These are phyloP conservation scores for Rhineura floridana DNA, from an alignment of 2,113 vertebrate species.

Conservation along the genomic window DNA sequence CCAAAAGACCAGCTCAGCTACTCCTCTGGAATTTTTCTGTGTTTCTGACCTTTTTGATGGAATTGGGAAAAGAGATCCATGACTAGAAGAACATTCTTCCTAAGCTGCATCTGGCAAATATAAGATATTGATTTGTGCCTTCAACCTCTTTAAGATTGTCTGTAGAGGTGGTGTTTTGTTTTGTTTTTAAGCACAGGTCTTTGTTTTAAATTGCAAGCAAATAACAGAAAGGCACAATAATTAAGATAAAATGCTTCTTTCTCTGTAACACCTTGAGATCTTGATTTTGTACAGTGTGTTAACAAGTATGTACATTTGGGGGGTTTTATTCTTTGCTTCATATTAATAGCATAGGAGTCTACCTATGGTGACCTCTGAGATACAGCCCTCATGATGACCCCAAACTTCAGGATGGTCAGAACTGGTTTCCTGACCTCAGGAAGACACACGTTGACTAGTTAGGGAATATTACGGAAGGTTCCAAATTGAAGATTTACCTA, in stretches of 20 bases:
- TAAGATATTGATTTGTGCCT: neutral
- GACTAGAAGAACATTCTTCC: neutral
- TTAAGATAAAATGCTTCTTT: neutral
- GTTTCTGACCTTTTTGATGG: neutral
- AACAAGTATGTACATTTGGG: no score
- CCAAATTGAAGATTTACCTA: no score
- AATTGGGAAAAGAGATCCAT: neutral
- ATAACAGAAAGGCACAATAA: slow-evolving; percentile 3
- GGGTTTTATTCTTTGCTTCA: no score
- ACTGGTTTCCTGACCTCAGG: no score
- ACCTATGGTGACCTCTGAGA: no score
- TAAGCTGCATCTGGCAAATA: neutral
- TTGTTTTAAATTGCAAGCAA: neutral
- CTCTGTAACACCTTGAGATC: neutral
- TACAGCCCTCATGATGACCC: no score
- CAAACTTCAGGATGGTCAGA: no score
- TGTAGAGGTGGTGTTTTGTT: neutral
- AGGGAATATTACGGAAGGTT: no score
- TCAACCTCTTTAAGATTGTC: neutral
- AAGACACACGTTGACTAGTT: no score
- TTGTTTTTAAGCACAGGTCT: neutral
- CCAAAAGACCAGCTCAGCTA: neutral
- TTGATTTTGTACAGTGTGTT: neutral
- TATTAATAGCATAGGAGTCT: no score
- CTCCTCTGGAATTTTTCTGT: neutral